phyloP scores from a whole-genome alignment of 2,888 invertebrate genomes.

The Sphaeridia pumilis region DNA sequence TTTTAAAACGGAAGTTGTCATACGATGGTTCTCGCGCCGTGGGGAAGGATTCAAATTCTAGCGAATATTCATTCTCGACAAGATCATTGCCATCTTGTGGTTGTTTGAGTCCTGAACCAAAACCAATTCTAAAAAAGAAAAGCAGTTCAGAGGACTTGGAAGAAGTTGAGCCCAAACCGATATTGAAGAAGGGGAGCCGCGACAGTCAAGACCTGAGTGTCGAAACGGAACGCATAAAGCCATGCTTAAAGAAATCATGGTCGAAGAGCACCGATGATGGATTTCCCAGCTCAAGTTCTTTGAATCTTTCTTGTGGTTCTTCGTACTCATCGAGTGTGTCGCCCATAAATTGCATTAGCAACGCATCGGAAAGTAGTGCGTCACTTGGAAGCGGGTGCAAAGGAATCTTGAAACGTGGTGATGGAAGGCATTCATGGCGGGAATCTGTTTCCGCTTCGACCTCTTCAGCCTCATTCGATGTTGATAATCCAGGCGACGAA shows the following conservation, averaged over 20 bases:
- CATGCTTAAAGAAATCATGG: conserved; percentile 28
- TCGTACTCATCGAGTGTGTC: conserved; percentile 7
- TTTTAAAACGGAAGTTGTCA: conserved; percentile 22
- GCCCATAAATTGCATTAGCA: conserved; percentile 1
- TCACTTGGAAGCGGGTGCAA: conserved; percentile 10
- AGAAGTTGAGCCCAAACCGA: conserved; percentile 31
- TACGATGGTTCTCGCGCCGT: conserved; percentile 20
- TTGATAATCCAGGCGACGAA: conserved; percentile 6
- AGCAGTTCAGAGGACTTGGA: conserved; percentile 32
- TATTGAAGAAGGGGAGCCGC: conserved; percentile 23
- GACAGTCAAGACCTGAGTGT: conserved; percentile 9
- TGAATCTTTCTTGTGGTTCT: conserved; percentile 3
- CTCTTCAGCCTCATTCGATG: conserved; percentile 10
- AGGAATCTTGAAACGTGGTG: conserved; percentile 21
- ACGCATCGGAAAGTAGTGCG: not conserved
- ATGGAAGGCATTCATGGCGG: conserved; percentile 13
- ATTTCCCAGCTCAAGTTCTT: conserved; percentile 3
- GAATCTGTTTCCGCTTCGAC: conserved; percentile 15
- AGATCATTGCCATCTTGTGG: conserved; percentile 21
- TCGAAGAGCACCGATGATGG: conserved; percentile 17
- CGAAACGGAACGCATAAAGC: conserved; percentile 24
- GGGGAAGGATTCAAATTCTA: conserved; percentile 11
- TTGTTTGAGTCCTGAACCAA: conserved; percentile 27
- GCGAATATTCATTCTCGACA: conserved; percentile 23
- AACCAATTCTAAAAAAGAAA: conserved; percentile 32